These are phyloP conservation scores for Drosophila trapezifrons DNA, from an alignment of 1,140 invertebrate species.

Conservation along the genomic window DNA sequence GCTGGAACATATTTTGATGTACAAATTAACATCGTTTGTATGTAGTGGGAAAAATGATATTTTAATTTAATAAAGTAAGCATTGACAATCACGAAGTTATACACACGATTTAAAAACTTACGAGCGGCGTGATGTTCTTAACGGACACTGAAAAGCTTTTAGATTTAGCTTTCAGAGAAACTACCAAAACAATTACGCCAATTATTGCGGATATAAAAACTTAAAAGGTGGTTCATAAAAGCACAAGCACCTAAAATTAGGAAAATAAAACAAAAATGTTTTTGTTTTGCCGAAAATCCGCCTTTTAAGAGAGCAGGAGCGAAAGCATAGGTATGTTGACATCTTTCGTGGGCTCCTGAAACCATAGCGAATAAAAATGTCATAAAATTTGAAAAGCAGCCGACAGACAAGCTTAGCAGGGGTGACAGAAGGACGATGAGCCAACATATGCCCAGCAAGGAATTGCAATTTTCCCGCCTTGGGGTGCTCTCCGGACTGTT, in stretches of 20 bases:
- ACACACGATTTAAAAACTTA: conserved; percentile 20
- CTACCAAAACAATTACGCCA: conserved; percentile 76
- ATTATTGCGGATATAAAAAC: conserved; percentile 72
- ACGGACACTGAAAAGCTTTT: conserved; percentile 72
- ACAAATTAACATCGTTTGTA: too few species aligned
- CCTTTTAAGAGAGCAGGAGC: neutral
- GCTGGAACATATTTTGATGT: too few species aligned
- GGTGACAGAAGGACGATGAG: conserved; percentile 19
- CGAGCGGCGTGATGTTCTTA: conserved; percentile 2
- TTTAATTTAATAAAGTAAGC: neutral
- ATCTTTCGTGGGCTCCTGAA: conserved; percentile 21
- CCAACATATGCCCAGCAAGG: conserved; percentile 60
- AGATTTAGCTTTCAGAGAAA: conserved; percentile 44
- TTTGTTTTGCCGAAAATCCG: conserved; percentile 42
- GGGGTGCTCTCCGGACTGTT: conserved; percentile 30
- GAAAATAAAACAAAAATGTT: conserved; percentile 65
- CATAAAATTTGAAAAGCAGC: conserved; percentile 77
- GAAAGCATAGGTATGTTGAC: conserved; percentile 58
- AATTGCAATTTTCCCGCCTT: conserved; percentile 57
- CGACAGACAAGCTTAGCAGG: conserved; percentile 48
- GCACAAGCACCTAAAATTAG: conserved; percentile 8
- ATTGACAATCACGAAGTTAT: neutral
- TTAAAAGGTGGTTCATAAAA: conserved; percentile 63
- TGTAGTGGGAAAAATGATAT: neutral
- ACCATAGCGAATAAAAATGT: conserved; percentile 71